Base-by-base conservation (phyloP, 2,888 invertebrate genomes). In the Andrena chrysosceles region DNA sequence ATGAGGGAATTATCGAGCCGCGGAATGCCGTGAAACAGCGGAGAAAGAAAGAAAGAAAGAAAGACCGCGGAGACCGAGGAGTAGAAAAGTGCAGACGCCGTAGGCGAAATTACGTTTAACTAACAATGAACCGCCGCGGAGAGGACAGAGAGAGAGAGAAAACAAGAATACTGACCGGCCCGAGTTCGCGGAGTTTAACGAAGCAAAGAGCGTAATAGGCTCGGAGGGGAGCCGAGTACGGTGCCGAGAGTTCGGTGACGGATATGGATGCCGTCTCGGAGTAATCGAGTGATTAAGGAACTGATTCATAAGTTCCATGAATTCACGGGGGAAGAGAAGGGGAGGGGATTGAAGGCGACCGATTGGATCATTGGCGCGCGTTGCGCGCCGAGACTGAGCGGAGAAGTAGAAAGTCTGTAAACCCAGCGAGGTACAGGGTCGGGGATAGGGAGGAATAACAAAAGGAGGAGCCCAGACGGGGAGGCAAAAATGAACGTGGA, bases 261-360 rank as follows among this genome's bases (percentile, higher is more conserved):
- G 23, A 31, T 20, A 59, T 33, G 49, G 35, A 62, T n/a, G 20
- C 23, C 62, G 59, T 42, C 33, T 26, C 20, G 42, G 10, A 63
- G 67, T 76, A 69, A 80, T 72, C 75, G 74, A 62, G 73, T 74
- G 77, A 81, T 83, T 81, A 77, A 73, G 59, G 69, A 77, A 81
- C 67, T 81, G 76, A 75, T 82, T 82, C 74, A 23, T 54, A 71
- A 79, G 68, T 63, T 64, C 48, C 48, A 20, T 26, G 54, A 26
- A 70, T 23, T 13, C n/a, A 13, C n/a, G n/a, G n/a, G 1, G 4
- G 42, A 42, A 16, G 5, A 1, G 16, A 16, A 5, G 4, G 13
- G 13, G 42, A 4, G 42, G 42, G 42, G 42, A 0, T 42, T 16
- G 42, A 16, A 16, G 42, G 69, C 29, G 35, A 54, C 13, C 13